Conservation (phyloP, 2,113 vertebrate genomes). For the Semicossyphus pulcher region DNA sequence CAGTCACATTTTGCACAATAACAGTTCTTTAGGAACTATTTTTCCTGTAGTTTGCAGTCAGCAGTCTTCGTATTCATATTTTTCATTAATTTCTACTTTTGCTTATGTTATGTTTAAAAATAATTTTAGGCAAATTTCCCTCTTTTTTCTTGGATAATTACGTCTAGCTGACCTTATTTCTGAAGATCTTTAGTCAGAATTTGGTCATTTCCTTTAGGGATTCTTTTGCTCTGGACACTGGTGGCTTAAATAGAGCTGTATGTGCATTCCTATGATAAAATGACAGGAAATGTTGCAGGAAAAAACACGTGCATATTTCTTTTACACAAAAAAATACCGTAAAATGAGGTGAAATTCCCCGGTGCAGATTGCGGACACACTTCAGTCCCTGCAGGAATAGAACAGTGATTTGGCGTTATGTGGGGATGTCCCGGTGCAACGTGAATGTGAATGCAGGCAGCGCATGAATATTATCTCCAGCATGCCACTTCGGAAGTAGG, state of each 20-base stretch:
- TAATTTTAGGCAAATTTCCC: not conserved
- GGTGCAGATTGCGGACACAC: not conserved
- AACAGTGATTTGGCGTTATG: constrained; percentile 29
- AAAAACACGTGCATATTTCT: not conserved
- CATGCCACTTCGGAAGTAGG: constrained; percentile 83
- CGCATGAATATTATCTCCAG: constrained; percentile 81
- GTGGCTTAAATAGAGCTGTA: not conserved
- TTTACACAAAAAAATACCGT: not conserved
- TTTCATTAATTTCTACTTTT: not conserved
- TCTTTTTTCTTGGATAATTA: not conserved
- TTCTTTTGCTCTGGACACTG: not conserved
- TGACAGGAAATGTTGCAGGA: not conserved
- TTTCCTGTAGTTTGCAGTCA: not conserved
- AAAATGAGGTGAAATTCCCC: not conserved
- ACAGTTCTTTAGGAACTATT: not conserved
- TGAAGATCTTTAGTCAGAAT: not conserved
- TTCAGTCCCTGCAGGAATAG: constrained; percentile 51
- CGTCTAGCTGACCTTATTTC: not conserved
- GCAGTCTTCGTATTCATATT: not conserved
- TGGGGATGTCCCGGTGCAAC: constrained; percentile 75
- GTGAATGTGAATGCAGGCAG: constrained; percentile 72
- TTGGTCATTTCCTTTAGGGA: not conserved
- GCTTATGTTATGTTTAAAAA: not conserved
- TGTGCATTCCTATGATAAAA: not conserved
- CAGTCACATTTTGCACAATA: not conserved